Conservation (phyloP, 2,797 vertebrate genomes). For the Hapalemur alaotrensis region DNA sequence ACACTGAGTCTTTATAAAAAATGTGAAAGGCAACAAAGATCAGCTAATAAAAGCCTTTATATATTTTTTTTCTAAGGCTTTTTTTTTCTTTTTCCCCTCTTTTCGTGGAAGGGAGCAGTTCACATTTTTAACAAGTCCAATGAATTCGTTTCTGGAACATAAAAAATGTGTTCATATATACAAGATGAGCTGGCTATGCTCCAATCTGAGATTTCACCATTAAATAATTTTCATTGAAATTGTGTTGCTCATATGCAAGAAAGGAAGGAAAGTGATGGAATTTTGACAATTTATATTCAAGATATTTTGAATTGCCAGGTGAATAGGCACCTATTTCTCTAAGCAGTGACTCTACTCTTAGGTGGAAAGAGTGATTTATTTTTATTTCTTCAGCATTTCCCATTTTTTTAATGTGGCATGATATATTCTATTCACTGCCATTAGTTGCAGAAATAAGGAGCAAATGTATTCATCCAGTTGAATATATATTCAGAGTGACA, state of each 20-base stretch:
- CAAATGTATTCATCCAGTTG: slow-evolving; percentile 25
- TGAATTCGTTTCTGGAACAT: slow-evolving; percentile 17
- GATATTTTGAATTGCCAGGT: background rate
- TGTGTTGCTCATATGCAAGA: background rate
- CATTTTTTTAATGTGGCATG: background rate
- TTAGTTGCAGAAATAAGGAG: slow-evolving; percentile 31
- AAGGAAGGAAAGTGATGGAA: slow-evolving; percentile 16
- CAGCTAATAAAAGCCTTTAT: slow-evolving; percentile 13
- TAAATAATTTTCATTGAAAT: slow-evolving; percentile 34
- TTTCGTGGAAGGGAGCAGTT: background rate
- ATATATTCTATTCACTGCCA: background rate
- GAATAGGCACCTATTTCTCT: background rate
- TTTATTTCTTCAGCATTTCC: slow-evolving; percentile 35
- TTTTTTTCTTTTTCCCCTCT: background rate
- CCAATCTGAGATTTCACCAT: background rate
- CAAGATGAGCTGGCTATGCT: background rate
- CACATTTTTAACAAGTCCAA: slow-evolving; percentile 6
- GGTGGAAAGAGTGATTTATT: slow-evolving; percentile 18
- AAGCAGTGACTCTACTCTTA: background rate
- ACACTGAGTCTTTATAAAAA: slow-evolving; percentile 26
- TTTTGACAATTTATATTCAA: slow-evolving; percentile 29
- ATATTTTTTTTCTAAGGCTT: background rate
- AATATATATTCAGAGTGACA: slow-evolving; percentile 25
- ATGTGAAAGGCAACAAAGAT: slow-evolving; percentile 47
- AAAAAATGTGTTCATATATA: background rate